Evolutionary conservation across 2,888 invertebrate genomes (phyloP).

Genomic region (Syrista parreyssii): DNA sequence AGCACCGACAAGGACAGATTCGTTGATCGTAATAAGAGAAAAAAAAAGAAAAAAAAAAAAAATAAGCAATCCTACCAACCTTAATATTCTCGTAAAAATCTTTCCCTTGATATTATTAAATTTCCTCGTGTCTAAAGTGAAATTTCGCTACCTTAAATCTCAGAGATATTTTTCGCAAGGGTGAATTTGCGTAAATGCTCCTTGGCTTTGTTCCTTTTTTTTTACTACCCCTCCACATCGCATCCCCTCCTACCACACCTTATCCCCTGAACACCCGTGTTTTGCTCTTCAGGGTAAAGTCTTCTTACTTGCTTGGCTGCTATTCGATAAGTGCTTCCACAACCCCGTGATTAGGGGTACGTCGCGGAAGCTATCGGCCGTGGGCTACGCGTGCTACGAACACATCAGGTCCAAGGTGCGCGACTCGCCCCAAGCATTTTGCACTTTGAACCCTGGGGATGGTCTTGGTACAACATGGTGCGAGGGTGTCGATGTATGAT

Average conservation of each 20-base stretch:
- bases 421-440: slow-evolving; percentile 58
- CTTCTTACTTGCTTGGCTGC: slow-evolving; percentile 27
- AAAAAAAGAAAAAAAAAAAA: neutral
- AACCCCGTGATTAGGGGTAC: slow-evolving; percentile 59
- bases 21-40: neutral
- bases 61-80: neutral
- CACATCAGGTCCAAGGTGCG: slow-evolving; percentile 56
- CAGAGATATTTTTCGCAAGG: neutral
- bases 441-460: slow-evolving; percentile 49
- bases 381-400: slow-evolving; percentile 58
- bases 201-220: neutral
- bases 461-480: slow-evolving; percentile 53
- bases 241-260: neutral
- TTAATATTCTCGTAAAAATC: neutral
- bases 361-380: slow-evolving; percentile 56
- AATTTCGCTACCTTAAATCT: neutral
- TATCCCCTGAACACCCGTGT: slow-evolving; percentile 24
- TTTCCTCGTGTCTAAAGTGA: neutral
- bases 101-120: neutral
- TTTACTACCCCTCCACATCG: neutral
- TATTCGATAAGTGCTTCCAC: slow-evolving; percentile 56
- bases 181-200: neutral
- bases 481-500: slow-evolving; percentile 43
- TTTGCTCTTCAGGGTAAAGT: neutral
- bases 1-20: neutral